These are phyloP conservation scores for Actias luna DNA, from an alignment of 2,888 invertebrate genomes.

Conservation along the genomic window DNA sequence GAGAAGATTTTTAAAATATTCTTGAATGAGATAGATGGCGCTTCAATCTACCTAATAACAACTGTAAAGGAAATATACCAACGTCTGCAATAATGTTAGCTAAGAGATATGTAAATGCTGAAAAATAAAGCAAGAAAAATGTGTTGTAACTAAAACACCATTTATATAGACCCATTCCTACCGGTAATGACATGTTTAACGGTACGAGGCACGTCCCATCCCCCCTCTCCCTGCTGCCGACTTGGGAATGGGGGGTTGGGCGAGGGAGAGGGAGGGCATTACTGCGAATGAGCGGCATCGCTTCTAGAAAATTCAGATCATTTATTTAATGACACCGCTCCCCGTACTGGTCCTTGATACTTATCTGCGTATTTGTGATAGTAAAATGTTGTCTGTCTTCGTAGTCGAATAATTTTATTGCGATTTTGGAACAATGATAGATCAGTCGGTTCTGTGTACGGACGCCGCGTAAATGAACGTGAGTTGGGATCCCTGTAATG, in stretches of 20 bases:
- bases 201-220: constrained; percentile 31
- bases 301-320: constrained; percentile 3
- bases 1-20: too few relatives aligned
- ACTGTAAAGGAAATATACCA: too few relatives aligned
- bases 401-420: not conserved
- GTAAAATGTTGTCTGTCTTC: not conserved
- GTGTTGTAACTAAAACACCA: constrained; percentile 19
- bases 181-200: constrained; percentile 63
- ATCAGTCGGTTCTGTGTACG: too few relatives aligned
- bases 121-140: not conserved
- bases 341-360: not conserved
- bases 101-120: too few relatives aligned
- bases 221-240: constrained; percentile 3
- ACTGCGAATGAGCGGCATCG: constrained; percentile 1
- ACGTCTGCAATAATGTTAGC: too few relatives aligned
- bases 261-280: constrained; percentile 2
- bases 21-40: too few relatives aligned
- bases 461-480: too few relatives aligned
- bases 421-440: not conserved
- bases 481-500: too few relatives aligned
- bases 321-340: not conserved
- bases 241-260: constrained; percentile 6
- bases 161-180: constrained; percentile 29
- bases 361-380: not conserved
- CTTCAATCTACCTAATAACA: too few relatives aligned